Evolutionary conservation across 2,113 vertebrate genomes (phyloP), one percentile per base, ranked within the genome.

Genomic region (Pungitius pungitius): DNA sequence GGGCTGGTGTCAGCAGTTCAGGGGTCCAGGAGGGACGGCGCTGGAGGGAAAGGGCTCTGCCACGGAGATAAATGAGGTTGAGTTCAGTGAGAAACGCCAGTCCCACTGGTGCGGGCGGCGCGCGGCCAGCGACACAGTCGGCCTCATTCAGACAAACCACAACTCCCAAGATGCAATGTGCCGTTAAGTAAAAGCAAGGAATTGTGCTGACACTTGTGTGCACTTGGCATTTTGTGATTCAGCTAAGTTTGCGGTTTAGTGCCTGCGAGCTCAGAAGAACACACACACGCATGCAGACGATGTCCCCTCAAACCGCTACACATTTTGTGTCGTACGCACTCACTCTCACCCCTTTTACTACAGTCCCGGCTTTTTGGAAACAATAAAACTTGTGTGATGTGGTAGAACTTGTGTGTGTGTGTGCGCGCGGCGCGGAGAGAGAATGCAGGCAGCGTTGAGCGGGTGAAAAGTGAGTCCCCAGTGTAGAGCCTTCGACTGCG

Each of bases 151-250:
- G 84, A 91, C 78, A 85, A 86, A 92, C 90, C 89, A 88, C 92
- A 92, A 92, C 84, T 93, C 92, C 91, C 89, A 91, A 70, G 89
- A 89, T 92, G 90, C 92, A 91, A 40, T 73, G 75, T 87, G 77
- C 74, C 83, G 72, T 86, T 84, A 85, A 81, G 86, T 88, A 82
- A 85, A 86, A 91, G 77, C 73, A 75, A 81, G 75, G 63, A 87
- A 78, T 80, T 80, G 52, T 88, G 85, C 88, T 91, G 90, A 91
- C 87, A 87, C 75, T 88, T 90, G 60, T 84, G 85, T 85, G 30
- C 76, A 64, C 83, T 81, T 77, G 82, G 87, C 92, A 89, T 60
- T 90, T 89, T 89, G 80, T 35, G 42, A 83, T 85, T 88, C 56
- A 81, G 83, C 77, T 63, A 80, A 64, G 75, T 79, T 85, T 71